phyloP scores from a whole-genome alignment of 1,140 invertebrate species.

The Procambarus virginalis region DNA sequence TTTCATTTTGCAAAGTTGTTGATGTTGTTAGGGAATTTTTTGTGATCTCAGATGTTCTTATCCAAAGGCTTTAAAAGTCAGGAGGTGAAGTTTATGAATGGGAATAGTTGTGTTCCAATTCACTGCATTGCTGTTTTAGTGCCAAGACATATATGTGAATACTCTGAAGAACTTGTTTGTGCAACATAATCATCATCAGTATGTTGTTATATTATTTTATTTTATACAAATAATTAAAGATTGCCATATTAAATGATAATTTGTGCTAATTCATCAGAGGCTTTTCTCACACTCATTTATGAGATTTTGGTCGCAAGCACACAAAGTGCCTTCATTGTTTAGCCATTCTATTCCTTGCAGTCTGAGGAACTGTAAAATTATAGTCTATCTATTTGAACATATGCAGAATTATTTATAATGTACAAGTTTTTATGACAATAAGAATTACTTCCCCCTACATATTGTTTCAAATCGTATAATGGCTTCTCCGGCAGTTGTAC shows the following conservation, averaged over 20 bases:
- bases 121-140: conserved; percentile 65
- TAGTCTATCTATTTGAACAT: conserved; percentile 21
- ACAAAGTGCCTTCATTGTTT: conserved; percentile 67
- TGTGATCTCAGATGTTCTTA: conserved; percentile 69
- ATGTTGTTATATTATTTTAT: conserved; percentile 38
- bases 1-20: conserved; percentile 59
- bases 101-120: conserved; percentile 57
- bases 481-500: conserved; percentile 7
- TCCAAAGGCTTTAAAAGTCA: conserved; percentile 69
- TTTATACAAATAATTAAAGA: conserved; percentile 51
- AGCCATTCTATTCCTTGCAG: conserved; percentile 60
- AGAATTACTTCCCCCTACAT: background rate
- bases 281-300: conserved; percentile 59
- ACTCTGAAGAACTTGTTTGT: conserved; percentile 38
- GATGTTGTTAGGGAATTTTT: conserved; percentile 68
- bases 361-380: conserved; percentile 52
- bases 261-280: conserved; percentile 63
- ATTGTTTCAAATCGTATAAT: background rate
- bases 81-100: conserved; percentile 64
- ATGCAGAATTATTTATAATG: background rate
- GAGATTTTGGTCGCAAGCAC: conserved; percentile 50
- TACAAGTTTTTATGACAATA: background rate
- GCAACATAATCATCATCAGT: conserved; percentile 54
- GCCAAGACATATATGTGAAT: conserved; percentile 63
- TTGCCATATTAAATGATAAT: conserved; percentile 67